Evolutionary conservation across 1,140 invertebrate species (phyloP).

Genomic region (Sitobion miscanthi): DNA sequence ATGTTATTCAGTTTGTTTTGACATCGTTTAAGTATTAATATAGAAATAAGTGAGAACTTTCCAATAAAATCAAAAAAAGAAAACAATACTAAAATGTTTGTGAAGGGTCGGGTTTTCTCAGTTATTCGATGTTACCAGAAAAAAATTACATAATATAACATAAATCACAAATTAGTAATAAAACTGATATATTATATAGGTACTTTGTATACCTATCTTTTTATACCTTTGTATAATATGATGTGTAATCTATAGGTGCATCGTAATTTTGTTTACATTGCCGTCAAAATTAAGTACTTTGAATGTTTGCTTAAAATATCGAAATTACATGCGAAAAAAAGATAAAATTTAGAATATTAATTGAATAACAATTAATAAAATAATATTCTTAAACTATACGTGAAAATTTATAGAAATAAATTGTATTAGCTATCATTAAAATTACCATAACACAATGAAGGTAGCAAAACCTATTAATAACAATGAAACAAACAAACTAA

Average conservation of each 20-base stretch:
- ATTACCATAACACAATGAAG: background rate
- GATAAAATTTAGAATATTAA: background rate
- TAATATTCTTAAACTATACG: background rate
- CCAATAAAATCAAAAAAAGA: background rate
- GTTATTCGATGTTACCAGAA: background rate
- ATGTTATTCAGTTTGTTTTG: background rate
- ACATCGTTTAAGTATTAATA: background rate
- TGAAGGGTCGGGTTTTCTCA: background rate
- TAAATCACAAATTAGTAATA: too few relatives aligned
- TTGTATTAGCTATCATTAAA: background rate
- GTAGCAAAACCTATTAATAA: background rate
- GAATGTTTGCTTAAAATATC: too few relatives aligned
- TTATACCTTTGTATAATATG: too few relatives aligned
- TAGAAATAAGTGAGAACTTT: background rate
- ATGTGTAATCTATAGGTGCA: too few relatives aligned
- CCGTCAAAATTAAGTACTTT: too few relatives aligned
- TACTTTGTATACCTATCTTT: too few relatives aligned
- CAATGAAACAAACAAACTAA: background rate
- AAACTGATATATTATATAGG: too few relatives aligned
- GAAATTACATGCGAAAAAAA: too few relatives aligned
- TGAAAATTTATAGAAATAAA: background rate
- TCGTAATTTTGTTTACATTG: too few relatives aligned
- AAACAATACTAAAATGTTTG: background rate
- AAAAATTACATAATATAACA: background rate
- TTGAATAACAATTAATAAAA: background rate